These are phyloP conservation scores for Sebastes trivittatus DNA, from an alignment of 2,797 vertebrate genomes.

Conservation along the genomic window DNA sequence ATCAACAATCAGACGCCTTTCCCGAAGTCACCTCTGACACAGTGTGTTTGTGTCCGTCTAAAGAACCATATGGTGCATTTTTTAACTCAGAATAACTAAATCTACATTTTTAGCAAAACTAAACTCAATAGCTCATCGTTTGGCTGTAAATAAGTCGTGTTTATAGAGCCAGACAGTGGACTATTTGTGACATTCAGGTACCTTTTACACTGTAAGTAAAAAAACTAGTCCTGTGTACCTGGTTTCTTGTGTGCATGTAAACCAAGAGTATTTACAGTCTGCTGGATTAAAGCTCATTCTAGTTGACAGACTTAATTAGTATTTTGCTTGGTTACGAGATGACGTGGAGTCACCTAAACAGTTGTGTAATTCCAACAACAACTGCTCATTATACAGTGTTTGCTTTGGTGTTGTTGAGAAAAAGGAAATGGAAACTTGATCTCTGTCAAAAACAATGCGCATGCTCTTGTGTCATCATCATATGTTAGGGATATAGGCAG, in stretches of 20 bases:
- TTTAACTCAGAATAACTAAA: neutral
- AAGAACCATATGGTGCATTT: neutral
- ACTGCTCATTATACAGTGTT: neutral
- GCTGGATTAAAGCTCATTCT: neutral
- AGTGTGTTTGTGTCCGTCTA: too few relatives aligned
- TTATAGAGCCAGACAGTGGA: neutral
- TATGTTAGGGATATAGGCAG: neutral
- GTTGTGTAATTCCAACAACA: neutral
- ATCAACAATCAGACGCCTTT: slow-evolving; percentile 3
- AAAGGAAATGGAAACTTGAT: neutral
- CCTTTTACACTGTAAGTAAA: neutral
- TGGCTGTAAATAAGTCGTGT: neutral
- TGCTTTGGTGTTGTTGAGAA: neutral
- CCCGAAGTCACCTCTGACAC: neutral
- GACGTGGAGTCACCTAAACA: neutral
- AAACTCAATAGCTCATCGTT: neutral
- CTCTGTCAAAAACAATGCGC: neutral
- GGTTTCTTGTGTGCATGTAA: slow-evolving; percentile 7
- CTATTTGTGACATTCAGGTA: neutral
- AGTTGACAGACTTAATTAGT: neutral
- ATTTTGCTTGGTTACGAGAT: neutral
- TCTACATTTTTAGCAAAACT: neutral
- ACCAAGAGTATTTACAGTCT: neutral
- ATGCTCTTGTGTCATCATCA: neutral
- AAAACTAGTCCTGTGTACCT: neutral